Evolutionary conservation across 2,113 vertebrate genomes (phyloP), one percentile per base, ranked within the genome.

Genomic region (Zosterops japonicus): DNA sequence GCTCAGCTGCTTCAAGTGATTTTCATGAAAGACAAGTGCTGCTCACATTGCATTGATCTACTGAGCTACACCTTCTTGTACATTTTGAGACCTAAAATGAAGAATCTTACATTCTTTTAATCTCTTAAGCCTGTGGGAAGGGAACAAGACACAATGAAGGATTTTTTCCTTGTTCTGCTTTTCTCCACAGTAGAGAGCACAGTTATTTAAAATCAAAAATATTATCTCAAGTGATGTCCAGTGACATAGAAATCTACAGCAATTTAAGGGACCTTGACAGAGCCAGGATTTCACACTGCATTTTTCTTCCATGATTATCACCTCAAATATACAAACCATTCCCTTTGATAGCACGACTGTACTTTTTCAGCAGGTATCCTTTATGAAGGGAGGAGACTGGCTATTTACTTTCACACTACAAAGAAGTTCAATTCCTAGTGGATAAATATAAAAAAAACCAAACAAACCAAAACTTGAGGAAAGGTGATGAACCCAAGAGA

Each of bases 381-480:
- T 87, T 91, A 71, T 84, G 75, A 87, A 80, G 68, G 64, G 50
- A 86, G 50, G 16, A 93, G 52, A 72, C 27, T 63, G 42, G 50
- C 65, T 77, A 59, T 84, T 77, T 92, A 87, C 24, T 87, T 87
- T 55, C 35, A 53, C 46, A 88, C 13, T 57, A 42, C 41, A 50
- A 72, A 44, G 18, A 68, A 75, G 36, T 61, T 79, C 22, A 52
- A 44, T 63, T 31, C 75, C 42, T 92, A 92, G 21, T n/a, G 36
- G 44, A 53, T 90, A 93, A 94, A 89, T 85, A 69, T 81, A 55
- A 91, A 90, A 90, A 90, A 52, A 28, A 10, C 5, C 2, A n/a
- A 85, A 75, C 12, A 42, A 49, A 67, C 14, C 33, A 96, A 89
- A 92, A 95, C 69, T 83, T 86, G 71, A 96, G 46, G 83, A 87